A percentile compares a stretch with the other conserved stretches of the same genome.
Conservation (phyloP, 2,113 vertebrate genomes). For the Cyprinodon variegatus region DNA sequence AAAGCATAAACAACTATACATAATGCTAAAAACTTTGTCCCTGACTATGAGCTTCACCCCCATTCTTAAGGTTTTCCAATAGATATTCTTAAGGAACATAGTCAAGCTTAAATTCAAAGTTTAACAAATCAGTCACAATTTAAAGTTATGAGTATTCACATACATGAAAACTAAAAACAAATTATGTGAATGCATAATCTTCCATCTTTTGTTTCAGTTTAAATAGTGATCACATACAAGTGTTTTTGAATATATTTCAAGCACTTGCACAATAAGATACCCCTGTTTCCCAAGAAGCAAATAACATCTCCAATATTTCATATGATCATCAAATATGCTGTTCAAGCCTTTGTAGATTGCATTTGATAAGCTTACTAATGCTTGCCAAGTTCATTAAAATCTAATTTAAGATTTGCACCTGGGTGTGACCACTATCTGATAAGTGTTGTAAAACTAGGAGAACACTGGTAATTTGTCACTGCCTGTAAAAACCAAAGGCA, state of each 20-base stretch:
- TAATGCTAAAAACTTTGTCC: not conserved
- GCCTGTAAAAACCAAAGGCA: constrained; percentile 42
- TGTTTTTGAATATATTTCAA: constrained; percentile 32
- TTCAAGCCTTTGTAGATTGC: constrained; percentile 48
- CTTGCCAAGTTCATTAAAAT: constrained; percentile 45
- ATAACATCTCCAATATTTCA: constrained; percentile 63
- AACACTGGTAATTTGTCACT: constrained; percentile 42
- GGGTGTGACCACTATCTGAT: constrained; percentile 38
- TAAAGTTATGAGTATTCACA: not conserved
- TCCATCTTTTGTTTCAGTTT: no score
- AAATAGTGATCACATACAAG: constrained; percentile 6
- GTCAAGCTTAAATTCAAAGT: not conserved
- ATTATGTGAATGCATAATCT: no score
- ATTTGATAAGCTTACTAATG: constrained; percentile 61
- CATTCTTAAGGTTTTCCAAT: no score
- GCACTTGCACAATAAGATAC: constrained; percentile 28
- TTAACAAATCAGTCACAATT: not conserved
- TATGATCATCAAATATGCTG: constrained; percentile 62
- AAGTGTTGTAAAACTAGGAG: constrained; percentile 40
- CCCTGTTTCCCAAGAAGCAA: constrained; percentile 11
- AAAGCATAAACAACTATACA: not conserved
- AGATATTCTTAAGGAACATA: no score
- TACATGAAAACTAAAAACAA: not conserved
- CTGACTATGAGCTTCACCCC: no score
- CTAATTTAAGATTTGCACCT: constrained; percentile 39